phyloP scores from a whole-genome alignment of 2,113 vertebrate genomes.

The Phylloscopus whistleri region DNA sequence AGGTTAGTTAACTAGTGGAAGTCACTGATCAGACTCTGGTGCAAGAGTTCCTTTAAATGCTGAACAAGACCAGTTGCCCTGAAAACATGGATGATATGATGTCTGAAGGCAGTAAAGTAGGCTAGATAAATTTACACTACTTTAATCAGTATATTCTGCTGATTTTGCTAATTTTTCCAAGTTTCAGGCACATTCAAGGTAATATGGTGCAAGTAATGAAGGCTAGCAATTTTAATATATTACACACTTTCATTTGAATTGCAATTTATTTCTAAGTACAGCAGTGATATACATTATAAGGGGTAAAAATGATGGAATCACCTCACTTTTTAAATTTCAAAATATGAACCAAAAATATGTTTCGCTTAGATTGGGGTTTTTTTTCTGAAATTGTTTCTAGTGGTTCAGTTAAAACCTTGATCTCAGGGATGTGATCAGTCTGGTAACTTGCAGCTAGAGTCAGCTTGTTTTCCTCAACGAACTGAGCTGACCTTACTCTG shows the following conservation, averaged over 20 bases:
- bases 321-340: neutral
- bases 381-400: neutral
- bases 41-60: neutral
- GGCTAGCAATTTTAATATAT: neutral
- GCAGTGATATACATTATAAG: neutral
- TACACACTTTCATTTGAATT: neutral
- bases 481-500: neutral
- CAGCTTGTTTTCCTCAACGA: neutral
- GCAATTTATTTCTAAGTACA: neutral
- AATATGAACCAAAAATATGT: neutral
- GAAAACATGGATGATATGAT: neutral
- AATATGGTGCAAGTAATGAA: neutral
- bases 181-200: neutral
- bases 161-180: neutral
- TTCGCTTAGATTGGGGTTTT: rapidly evolving
- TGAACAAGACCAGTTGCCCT: neutral
- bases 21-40: neutral
- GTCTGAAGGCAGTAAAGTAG: neutral
- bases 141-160: neutral
- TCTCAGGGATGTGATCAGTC: neutral
- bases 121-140: neutral
- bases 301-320: neutral
- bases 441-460: neutral
- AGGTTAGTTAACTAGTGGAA: neutral
- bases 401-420: neutral